Evolutionary conservation across 2,113 vertebrate species (phyloP).

Genomic region (Centropus unirufus): DNA sequence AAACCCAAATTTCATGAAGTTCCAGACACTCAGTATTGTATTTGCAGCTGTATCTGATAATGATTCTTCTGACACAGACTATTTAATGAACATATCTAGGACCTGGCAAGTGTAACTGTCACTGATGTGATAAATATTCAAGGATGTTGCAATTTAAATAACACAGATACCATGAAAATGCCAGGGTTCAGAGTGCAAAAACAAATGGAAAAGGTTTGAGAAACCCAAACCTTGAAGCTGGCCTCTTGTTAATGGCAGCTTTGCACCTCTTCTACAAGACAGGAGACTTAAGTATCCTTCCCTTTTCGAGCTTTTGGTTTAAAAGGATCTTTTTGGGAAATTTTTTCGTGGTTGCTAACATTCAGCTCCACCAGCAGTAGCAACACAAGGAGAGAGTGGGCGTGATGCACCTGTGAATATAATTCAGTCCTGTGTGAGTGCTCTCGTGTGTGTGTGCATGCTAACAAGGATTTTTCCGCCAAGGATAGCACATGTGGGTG

Average conservation of each 20-base stretch:
- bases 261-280: background rate
- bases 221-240: conserved; percentile 6
- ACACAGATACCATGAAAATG: background rate
- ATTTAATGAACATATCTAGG: conserved; percentile 20
- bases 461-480: background rate
- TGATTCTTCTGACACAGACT: background rate
- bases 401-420: background rate
- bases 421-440: background rate
- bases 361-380: background rate
- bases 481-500: accelerated
- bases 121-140: conserved; percentile 1
- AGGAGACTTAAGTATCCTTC: background rate
- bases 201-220: background rate
- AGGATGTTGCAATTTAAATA: conserved; percentile 15
- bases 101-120: background rate
- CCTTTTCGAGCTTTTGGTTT: background rate
- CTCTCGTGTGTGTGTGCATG: accelerated
- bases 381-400: background rate
- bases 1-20: background rate
- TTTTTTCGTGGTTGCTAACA: conserved; percentile 3
- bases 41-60: background rate
- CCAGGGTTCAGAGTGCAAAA: conserved; percentile 5
- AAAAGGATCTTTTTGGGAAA: background rate
- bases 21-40: background rate
- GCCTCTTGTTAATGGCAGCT: background rate